These are phyloP conservation scores for Pomatostomus ruficeps DNA, from an alignment of 2,113 vertebrate genomes.

Conservation along the genomic window DNA sequence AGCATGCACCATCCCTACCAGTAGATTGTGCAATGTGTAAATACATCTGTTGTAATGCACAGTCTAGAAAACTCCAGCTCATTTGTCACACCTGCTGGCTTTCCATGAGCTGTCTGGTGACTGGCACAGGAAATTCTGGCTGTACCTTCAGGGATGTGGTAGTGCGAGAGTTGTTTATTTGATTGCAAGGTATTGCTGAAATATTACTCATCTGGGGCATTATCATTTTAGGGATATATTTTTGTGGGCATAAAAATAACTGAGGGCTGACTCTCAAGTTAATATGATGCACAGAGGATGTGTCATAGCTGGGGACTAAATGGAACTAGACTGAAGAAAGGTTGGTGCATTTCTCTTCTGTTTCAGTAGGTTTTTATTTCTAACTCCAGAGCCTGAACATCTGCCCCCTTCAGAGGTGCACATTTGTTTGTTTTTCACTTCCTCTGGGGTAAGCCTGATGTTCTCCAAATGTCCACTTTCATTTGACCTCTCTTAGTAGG, in stretches of 20 bases:
- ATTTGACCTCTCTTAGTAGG: neutral
- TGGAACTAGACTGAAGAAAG: neutral
- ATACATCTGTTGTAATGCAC: conserved; percentile 64
- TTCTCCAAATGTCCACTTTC: neutral
- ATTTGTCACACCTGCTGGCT: conserved; percentile 56
- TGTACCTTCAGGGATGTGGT: neutral
- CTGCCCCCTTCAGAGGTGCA: neutral
- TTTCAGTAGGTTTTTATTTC: neutral
- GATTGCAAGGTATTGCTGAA: conserved; percentile 19
- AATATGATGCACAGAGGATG: neutral
- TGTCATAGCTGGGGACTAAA: neutral
- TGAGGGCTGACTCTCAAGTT: neutral
- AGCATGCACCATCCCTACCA: conserved; percentile 1
- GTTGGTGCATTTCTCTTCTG: neutral
- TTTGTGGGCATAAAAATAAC: neutral
- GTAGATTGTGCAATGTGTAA: conserved; percentile 53
- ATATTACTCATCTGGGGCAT: neutral
- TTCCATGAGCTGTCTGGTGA: conserved; percentile 18
- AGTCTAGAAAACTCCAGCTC: conserved; percentile 3
- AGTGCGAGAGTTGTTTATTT: neutral
- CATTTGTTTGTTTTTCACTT: neutral
- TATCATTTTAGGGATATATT: neutral
- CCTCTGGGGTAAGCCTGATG: neutral
- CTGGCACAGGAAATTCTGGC: neutral
- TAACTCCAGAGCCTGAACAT: neutral